Conservation (phyloP, 2,113 vertebrate species). For the Paradoxurus hermaphroditus region DNA sequence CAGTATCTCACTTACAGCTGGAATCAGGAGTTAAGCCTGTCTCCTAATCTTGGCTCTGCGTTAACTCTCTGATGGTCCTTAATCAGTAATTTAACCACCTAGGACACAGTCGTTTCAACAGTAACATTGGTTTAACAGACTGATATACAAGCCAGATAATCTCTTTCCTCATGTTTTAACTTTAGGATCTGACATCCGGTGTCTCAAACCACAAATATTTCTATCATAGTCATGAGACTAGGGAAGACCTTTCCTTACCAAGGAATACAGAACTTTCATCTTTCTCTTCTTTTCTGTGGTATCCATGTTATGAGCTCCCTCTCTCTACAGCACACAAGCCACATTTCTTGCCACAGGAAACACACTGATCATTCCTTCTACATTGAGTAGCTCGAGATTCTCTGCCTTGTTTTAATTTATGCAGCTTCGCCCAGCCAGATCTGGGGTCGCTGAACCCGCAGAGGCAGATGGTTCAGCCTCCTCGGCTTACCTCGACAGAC, state of each 20-base stretch:
- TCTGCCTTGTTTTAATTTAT: background rate
- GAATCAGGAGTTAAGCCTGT: background rate
- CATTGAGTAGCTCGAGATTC: background rate
- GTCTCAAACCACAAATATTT: background rate
- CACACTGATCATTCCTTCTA: background rate
- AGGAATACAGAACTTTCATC: background rate
- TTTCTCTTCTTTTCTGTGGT: background rate
- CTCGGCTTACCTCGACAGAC: constrained; percentile 83
- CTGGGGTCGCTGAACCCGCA: background rate
- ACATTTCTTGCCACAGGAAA: background rate
- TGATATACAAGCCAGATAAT: background rate
- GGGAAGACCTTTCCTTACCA: background rate
- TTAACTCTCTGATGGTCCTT: background rate
- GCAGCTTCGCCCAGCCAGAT: background rate
- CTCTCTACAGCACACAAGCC: background rate
- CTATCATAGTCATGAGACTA: background rate
- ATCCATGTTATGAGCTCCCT: background rate
- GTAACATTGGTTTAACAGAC: background rate
- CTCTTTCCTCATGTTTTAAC: background rate
- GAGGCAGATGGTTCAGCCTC: background rate
- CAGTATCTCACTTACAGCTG: background rate
- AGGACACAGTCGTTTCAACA: background rate
- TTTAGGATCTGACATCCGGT: background rate
- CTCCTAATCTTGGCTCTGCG: background rate
- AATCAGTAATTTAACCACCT: background rate